Evolutionary conservation across 2,113 vertebrate genomes (phyloP), one percentile per base, ranked within the genome.

Genomic region (Syngnathus floridae): DNA sequence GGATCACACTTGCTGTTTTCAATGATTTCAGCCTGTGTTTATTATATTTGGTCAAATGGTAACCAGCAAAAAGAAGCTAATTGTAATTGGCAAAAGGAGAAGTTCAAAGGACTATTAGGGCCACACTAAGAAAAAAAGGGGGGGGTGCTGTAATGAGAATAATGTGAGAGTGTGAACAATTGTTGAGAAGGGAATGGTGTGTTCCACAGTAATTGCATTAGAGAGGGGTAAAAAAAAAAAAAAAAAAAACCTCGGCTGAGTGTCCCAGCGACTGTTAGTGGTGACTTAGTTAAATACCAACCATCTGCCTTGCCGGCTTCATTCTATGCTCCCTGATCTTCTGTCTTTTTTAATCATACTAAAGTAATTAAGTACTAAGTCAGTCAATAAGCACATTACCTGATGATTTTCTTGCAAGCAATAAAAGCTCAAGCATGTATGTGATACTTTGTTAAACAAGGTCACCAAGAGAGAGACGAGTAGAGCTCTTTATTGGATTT

Each of bases 401-500:
- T 51, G 6, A 19, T 51, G 7, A 51, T 49, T 49, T 7, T 21
- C 8, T 51, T 21, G 19, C 10, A 51, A 51, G n/a, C 48, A 51
- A 21, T 51, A 7, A n/a, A 51, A 9, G 19, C 19, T n/a, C 48
- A 35, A 16, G 11, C 58, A 35, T 60, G 65, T 2, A 52, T 22
- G 41, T 66, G 2, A 36, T 21, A 11, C 36, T 67, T n/a, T 22
- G 37, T 4, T 62, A 40, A 43, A 70, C 22, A 70, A 70, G 59
- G 7, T 12, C 65, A 52, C 35, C 19, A 54, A 37, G 35, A 38
- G 55, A n/a, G 17, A 72, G 72, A 52, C 16, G 36, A 16, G 62
- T 37, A 65, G 72, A 85, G 83, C 74, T 52, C 67, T 86, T 84
- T 74, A 78, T 85, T 84, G 84, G 82, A 83, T 81, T 87, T 71